A percentile compares a stretch with the other conserved stretches of the same genome.
These are phyloP conservation scores for Pyrochroa serraticornis DNA, from an alignment of 2,888 invertebrate species.

Conservation along the genomic window DNA sequence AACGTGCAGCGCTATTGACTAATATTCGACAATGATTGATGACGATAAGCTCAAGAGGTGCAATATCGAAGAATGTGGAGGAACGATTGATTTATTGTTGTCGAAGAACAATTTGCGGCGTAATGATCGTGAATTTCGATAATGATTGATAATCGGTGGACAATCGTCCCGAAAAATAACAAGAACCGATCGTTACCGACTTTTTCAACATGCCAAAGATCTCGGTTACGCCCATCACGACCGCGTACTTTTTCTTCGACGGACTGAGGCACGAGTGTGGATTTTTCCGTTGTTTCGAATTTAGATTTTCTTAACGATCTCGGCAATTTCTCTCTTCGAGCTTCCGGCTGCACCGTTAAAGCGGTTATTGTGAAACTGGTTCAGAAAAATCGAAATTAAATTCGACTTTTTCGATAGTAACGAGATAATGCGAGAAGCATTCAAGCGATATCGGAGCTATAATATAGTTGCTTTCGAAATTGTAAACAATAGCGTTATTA, in stretches of 20 bases:
- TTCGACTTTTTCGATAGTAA: neutral
- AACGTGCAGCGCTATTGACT: too few species aligned
- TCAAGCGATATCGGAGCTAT: constrained; percentile 16
- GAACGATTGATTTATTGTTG: too few species aligned
- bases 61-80: too few species aligned
- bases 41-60: too few species aligned
- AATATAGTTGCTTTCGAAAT: constrained; percentile 22
- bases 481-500: constrained; percentile 26
- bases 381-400: neutral
- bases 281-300: neutral
- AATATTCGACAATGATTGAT: too few species aligned
- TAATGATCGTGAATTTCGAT: too few species aligned
- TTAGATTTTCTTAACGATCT: neutral
- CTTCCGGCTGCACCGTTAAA: too few species aligned
- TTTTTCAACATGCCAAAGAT: constrained; percentile 3
- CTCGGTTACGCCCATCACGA: constrained; percentile 9
- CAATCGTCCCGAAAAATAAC: too few species aligned
- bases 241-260: neutral
- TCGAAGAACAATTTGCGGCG: too few species aligned
- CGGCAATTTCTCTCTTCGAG: neutral
- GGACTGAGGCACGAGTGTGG: neutral
- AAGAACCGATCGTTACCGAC: constrained; percentile 1
- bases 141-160: too few species aligned
- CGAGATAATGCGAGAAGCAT: neutral
- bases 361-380: neutral